Evolutionary conservation across 2,797 vertebrate genomes (phyloP).

Genomic region (Lutjanus argentimaculatus): DNA sequence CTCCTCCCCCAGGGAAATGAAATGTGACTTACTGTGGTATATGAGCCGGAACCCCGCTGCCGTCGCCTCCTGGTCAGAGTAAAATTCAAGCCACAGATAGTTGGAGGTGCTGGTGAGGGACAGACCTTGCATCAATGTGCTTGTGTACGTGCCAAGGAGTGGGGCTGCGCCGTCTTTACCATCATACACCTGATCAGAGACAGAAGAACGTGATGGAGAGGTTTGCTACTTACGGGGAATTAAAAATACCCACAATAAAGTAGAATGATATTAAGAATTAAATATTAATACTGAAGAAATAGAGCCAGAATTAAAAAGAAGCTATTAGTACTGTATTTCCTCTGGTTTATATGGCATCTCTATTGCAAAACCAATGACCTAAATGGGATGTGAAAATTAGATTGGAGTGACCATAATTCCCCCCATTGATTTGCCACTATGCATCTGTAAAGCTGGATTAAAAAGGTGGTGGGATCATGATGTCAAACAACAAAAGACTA

Average conservation of each 20-base stretch:
- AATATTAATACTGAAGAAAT: constrained; percentile 44
- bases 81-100: constrained; percentile 97
- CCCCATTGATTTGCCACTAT: constrained; percentile 26
- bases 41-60: constrained; percentile 94
- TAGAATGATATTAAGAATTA: constrained; percentile 37
- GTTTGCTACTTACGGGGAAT: not conserved
- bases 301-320: constrained; percentile 35
- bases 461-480: constrained; percentile 14
- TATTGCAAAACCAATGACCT: constrained; percentile 48
- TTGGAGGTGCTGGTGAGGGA: constrained; percentile 96
- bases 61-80: constrained; percentile 91
- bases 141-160: constrained; percentile 91
- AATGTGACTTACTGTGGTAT: constrained; percentile 93
- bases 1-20: constrained; percentile 51
- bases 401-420: constrained; percentile 22
- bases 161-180: constrained; percentile 93
- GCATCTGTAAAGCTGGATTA: constrained; percentile 14
- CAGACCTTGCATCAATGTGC: constrained; percentile 90
- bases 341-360: constrained; percentile 40
- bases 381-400: constrained; percentile 36
- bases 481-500: constrained; percentile 1
- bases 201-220: constrained; percentile 10
- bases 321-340: constrained; percentile 32
- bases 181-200: constrained; percentile 92
- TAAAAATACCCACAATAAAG: constrained; percentile 7